These are phyloP conservation scores for Montipora foliosa DNA, from an alignment of 64 coral and sea anemone genomes.

Conservation along the genomic window DNA sequence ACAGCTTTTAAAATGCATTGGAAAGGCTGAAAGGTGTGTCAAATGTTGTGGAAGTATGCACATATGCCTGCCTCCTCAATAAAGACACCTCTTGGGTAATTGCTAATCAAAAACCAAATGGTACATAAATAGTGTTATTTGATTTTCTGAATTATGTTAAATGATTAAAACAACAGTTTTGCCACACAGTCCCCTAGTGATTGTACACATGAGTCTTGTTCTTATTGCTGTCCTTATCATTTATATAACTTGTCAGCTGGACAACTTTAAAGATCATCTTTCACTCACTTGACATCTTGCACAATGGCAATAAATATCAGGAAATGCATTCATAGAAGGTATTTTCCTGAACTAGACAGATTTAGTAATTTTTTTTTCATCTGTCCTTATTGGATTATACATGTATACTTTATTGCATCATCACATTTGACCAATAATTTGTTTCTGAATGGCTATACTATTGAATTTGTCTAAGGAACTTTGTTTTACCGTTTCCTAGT, in stretches of 20 bases:
- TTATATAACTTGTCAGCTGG: neutral
- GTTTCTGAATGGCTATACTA: too few species aligned
- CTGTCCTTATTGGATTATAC: too few species aligned
- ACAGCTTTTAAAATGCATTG: constrained; percentile 21
- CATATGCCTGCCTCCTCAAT: constrained; percentile 51
- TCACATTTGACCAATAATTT: too few species aligned
- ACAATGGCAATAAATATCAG: neutral
- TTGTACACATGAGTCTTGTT: neutral
- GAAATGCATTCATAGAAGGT: neutral
- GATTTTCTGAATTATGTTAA: neutral
- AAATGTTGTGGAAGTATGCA: constrained; percentile 27
- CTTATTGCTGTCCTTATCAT: neutral
- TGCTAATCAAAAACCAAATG: neutral
- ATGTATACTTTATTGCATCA: too few species aligned
- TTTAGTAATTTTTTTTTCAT: too few species aligned
- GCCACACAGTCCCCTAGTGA: neutral
- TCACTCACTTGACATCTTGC: neutral
- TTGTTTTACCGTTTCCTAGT: too few species aligned
- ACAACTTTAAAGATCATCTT: neutral
- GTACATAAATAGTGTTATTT: neutral
- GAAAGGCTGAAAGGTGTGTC: constrained; percentile 5
- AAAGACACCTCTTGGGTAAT: constrained; percentile 49
- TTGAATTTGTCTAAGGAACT: too few species aligned
- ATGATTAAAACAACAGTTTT: neutral
- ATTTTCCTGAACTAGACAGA: neutral